phyloP scores from a whole-genome alignment of 2,888 invertebrate genomes.

The Imbricaverruca yamaguchii region DNA sequence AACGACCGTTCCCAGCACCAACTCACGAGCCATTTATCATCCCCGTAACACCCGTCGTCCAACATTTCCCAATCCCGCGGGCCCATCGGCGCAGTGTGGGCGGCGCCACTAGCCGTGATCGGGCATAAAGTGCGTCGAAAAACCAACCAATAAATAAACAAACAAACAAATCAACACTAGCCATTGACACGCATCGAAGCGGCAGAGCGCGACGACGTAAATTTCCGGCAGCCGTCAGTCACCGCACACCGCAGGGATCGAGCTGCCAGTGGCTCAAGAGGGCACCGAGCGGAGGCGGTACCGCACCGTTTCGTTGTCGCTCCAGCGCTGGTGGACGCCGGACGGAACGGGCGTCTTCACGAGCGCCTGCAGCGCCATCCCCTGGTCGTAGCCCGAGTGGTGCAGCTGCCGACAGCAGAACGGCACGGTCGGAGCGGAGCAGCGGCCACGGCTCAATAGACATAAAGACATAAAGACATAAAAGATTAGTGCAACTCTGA shows the following conservation, averaged over 20 bases:
- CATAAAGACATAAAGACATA: background rate
- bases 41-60: background rate
- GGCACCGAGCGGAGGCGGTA: background rate
- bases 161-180: no score
- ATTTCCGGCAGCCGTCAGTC: background rate
- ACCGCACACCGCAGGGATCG: no score
- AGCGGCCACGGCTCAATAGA: background rate
- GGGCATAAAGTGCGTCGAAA: no score
- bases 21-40: background rate
- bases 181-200: background rate
- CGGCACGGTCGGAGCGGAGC: background rate
- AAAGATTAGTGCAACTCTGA: no score
- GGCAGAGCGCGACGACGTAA: background rate
- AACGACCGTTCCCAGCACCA: background rate
- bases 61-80: no score
- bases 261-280: no score
- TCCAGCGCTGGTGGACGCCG: constrained; percentile 96
- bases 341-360: constrained; percentile 95
- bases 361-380: constrained; percentile 88
- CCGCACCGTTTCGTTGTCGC: constrained; percentile 81
- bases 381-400: constrained; percentile 92
- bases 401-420: constrained; percentile 68
- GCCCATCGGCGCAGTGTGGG: no score
- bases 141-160: no score
- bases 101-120: no score